Conservation (phyloP, 2,113 vertebrate species). For the Scalopus aquaticus region DNA sequence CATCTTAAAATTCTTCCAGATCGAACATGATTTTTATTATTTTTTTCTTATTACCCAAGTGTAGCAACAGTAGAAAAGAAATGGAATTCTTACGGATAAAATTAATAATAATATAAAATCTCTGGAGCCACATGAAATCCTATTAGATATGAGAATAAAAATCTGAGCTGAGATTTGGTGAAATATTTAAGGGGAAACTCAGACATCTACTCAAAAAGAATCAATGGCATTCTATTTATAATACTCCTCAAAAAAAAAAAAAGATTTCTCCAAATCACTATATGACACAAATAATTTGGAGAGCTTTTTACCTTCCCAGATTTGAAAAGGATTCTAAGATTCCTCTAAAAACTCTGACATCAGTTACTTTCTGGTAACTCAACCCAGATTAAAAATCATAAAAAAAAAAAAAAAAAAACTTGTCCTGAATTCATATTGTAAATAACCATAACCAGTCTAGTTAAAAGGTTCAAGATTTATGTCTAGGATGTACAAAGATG, state of each 20-base stretch:
- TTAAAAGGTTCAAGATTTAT: background rate
- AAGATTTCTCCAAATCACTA: background rate
- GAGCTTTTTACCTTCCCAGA: background rate
- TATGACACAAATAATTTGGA: background rate
- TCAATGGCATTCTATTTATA: background rate
- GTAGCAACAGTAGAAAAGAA: background rate
- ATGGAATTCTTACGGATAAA: background rate
- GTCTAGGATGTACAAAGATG: background rate
- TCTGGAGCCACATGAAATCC: background rate
- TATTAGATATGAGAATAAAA: background rate
- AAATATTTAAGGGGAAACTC: background rate
- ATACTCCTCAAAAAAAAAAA: background rate
- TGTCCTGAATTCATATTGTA: background rate
- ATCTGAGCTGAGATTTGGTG: background rate
- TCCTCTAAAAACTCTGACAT: background rate
- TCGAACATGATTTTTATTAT: background rate
- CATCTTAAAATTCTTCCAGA: background rate
- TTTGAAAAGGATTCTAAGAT: background rate
- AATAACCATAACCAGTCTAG: background rate
- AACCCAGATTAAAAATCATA: background rate
- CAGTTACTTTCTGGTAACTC: background rate
- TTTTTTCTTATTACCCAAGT: background rate
- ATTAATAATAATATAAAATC: background rate
- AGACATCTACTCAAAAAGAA: background rate
- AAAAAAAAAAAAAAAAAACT: background rate